These are phyloP conservation scores for Cheilosia scutellata DNA, from an alignment of 2,888 invertebrate species.

Conservation along the genomic window DNA sequence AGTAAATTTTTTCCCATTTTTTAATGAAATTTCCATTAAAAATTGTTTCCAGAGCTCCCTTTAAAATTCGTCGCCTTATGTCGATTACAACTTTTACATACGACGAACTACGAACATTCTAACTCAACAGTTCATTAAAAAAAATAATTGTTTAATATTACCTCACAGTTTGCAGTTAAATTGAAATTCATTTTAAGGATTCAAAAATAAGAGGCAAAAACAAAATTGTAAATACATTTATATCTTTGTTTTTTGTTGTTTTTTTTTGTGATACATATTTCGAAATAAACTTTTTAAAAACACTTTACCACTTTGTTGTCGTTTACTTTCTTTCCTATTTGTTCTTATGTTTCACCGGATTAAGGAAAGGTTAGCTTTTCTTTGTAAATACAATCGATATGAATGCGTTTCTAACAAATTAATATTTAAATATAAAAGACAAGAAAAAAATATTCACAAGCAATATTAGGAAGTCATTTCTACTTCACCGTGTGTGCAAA, in stretches of 20 bases:
- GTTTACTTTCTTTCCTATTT: conserved; percentile 8
- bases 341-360: conserved; percentile 5
- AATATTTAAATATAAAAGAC: neutral
- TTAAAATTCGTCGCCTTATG: conserved; percentile 53
- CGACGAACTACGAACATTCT: conserved; percentile 59
- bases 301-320: conserved; percentile 14
- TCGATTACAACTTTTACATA: conserved; percentile 57
- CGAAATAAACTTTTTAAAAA: conserved; percentile 26
- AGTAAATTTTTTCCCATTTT: neutral
- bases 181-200: neutral
- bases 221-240: conserved; percentile 40
- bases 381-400: conserved; percentile 64
- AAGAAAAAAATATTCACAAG: conserved; percentile 47
- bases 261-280: conserved; percentile 32
- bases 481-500: conserved; percentile 69
- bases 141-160: neutral
- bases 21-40: conserved; percentile 19
- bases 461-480: conserved; percentile 50
- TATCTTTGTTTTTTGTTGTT: conserved; percentile 5
- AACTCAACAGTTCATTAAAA: conserved; percentile 17
- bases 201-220: neutral
- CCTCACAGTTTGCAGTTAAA: conserved; percentile 2
- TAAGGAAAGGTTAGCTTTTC: conserved; percentile 26
- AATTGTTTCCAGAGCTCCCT: conserved; percentile 52
- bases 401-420: conserved; percentile 29